phyloP scores from a whole-genome alignment of 2,113 vertebrate species.

The Tyrannus savana region DNA sequence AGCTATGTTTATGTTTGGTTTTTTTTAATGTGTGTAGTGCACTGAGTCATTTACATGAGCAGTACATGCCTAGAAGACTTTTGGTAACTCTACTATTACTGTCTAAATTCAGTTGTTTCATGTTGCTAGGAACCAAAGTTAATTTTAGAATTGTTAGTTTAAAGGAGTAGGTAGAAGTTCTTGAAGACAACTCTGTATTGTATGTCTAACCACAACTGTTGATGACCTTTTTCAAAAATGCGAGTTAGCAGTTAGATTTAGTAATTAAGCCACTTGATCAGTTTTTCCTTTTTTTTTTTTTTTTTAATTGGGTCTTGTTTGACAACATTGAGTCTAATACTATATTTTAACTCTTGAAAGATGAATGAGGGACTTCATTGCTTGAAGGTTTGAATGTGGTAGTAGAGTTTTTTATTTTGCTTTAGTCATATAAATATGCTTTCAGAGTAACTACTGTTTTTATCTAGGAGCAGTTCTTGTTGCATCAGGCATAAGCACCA shows the following conservation, averaged over 20 bases:
- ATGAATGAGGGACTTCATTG: background rate
- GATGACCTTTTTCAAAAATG: background rate
- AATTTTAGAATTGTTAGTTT: background rate
- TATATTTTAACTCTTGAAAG: background rate
- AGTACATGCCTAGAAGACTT: background rate
- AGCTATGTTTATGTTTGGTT: background rate
- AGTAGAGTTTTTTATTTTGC: background rate
- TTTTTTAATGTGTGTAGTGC: background rate
- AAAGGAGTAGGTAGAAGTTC: background rate
- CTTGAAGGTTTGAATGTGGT: background rate
- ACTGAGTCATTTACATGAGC: background rate
- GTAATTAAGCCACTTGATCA: background rate
- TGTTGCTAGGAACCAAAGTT: background rate
- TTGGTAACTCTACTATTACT: background rate
- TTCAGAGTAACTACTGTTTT: background rate
- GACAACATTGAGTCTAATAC: background rate
- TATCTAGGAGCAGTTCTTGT: background rate
- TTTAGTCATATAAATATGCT: background rate
- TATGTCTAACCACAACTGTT: background rate
- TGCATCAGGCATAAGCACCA: background rate
- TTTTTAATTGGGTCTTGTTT: rapidly evolving
- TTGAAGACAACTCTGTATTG: background rate
- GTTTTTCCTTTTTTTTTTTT: too few relatives aligned
- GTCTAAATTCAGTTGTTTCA: background rate
- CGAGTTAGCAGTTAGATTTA: background rate